phyloP scores from a whole-genome alignment of 64 coral and sea anemone genomes.

The Porites australiensis region DNA sequence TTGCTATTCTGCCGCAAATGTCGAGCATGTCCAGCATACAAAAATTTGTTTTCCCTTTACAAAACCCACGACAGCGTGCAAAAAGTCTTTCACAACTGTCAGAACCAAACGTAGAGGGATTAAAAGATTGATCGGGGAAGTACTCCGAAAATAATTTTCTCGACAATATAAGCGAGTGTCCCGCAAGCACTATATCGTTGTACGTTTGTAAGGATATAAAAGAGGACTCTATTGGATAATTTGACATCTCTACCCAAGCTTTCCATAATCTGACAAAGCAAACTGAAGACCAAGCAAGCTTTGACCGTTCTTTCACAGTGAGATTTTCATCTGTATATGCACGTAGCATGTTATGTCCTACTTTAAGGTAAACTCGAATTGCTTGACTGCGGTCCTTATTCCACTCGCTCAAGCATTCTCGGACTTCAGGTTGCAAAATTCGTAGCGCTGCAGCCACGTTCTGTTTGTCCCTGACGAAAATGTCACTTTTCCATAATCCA shows the following conservation, averaged over 20 bases:
- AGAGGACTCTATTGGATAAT: neutral
- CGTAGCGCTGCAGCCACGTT: slow-evolving; percentile 25
- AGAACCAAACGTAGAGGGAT: slow-evolving; percentile 29
- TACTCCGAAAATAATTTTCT: slow-evolving; percentile 2
- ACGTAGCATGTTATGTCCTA: neutral
- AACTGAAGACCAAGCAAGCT: slow-evolving; percentile 6
- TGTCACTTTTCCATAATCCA: slow-evolving; percentile 56
- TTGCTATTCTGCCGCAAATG: slow-evolving; percentile 23
- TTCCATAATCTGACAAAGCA: slow-evolving; percentile 26
- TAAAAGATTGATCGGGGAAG: slow-evolving; percentile 10
- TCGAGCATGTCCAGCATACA: slow-evolving; percentile 51
- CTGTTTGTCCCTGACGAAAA: slow-evolving; percentile 21
- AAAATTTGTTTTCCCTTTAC: slow-evolving; percentile 57
- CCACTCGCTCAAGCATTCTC: slow-evolving; percentile 5
- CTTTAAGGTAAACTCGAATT: slow-evolving; percentile 11
- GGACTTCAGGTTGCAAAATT: neutral
- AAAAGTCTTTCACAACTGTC: slow-evolving; percentile 59
- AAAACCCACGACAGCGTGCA: neutral
- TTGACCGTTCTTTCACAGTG: neutral
- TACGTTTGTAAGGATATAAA: slow-evolving; percentile 41
- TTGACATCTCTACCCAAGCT: neutral
- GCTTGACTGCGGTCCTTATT: neutral
- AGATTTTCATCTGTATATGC: slow-evolving; percentile 1
- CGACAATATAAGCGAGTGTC: slow-evolving; percentile 24
- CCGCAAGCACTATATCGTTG: slow-evolving; percentile 3